Conservation (phyloP, 2,797 vertebrate genomes). For the Eutrigla gurnardus region DNA sequence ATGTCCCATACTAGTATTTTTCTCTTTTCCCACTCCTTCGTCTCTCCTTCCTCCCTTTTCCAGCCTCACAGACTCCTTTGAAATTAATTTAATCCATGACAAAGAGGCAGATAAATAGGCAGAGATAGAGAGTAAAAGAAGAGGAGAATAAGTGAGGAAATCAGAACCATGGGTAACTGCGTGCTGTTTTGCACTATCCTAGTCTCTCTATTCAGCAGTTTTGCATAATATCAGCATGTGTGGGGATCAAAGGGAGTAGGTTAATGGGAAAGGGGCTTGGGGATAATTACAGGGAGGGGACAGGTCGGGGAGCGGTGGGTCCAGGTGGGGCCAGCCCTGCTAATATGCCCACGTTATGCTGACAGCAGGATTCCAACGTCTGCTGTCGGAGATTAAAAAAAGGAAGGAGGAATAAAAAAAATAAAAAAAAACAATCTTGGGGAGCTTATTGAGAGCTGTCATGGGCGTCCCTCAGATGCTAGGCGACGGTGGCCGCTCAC, state of each 20-base stretch:
- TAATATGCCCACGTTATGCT: slow-evolving; percentile 90
- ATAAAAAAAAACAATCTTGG: slow-evolving; percentile 64
- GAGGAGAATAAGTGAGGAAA: slow-evolving; percentile 81
- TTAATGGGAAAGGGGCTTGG: slow-evolving; percentile 88
- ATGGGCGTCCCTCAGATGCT: slow-evolving; percentile 66
- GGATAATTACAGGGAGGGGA: slow-evolving; percentile 90
- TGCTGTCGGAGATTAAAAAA: slow-evolving; percentile 82
- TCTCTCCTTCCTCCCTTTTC: slow-evolving; percentile 65
- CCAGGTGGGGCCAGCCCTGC: slow-evolving; percentile 82
- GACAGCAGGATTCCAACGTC: slow-evolving; percentile 88
- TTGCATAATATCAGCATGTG: slow-evolving; percentile 89
- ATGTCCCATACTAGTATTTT: slow-evolving; percentile 74
- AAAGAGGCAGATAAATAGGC: slow-evolving; percentile 81
- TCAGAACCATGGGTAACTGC: slow-evolving; percentile 82
- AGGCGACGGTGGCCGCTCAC: slow-evolving; percentile 50
- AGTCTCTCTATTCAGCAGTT: slow-evolving; percentile 87
- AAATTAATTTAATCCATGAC: slow-evolving; percentile 88
- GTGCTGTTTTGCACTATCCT: slow-evolving; percentile 81
- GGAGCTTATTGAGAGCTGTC: slow-evolving; percentile 84
- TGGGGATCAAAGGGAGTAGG: slow-evolving; percentile 91
- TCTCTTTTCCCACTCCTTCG: slow-evolving; percentile 71
- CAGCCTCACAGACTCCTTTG: slow-evolving; percentile 73
- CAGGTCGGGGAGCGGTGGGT: slow-evolving; percentile 81
- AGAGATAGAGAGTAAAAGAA: slow-evolving; percentile 77
- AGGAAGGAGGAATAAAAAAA: slow-evolving; percentile 5